Percentiles rank a stretch among this genome's conserved stretches.
Conservation (phyloP, 2,113 vertebrate genomes). For the Sapayoa aenigma region DNA sequence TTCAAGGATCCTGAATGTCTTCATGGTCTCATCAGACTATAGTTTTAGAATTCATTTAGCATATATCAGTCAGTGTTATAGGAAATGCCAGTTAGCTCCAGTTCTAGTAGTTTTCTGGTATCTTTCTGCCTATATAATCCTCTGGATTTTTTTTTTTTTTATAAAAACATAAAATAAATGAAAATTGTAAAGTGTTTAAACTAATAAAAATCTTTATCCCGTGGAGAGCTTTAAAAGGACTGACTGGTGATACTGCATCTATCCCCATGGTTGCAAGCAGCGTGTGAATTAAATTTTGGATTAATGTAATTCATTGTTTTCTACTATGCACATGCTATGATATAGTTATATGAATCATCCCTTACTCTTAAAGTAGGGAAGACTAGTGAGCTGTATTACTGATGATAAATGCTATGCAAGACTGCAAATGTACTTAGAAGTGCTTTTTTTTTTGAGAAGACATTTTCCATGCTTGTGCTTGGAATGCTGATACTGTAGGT, state of each 20-base stretch:
- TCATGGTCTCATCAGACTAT: background rate
- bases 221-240: background rate
- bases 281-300: background rate
- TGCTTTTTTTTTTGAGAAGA: background rate
- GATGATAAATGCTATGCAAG: background rate
- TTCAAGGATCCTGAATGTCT: background rate
- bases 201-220: background rate
- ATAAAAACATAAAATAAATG: background rate
- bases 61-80: background rate
- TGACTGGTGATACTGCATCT: background rate
- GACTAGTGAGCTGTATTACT: background rate
- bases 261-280: background rate
- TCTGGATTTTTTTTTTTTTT: background rate
- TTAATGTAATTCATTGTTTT: background rate
- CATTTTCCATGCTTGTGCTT: background rate
- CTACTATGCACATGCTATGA: background rate
- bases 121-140: background rate
- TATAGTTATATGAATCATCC: background rate
- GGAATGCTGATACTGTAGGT: background rate
- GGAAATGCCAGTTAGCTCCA: background rate
- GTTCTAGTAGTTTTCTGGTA: background rate
- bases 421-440: background rate
- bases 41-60: background rate
- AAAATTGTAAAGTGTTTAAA: background rate
- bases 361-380: background rate